Conservation (phyloP, 2,113 vertebrate genomes). For the Hippocampus mohnikei region DNA sequence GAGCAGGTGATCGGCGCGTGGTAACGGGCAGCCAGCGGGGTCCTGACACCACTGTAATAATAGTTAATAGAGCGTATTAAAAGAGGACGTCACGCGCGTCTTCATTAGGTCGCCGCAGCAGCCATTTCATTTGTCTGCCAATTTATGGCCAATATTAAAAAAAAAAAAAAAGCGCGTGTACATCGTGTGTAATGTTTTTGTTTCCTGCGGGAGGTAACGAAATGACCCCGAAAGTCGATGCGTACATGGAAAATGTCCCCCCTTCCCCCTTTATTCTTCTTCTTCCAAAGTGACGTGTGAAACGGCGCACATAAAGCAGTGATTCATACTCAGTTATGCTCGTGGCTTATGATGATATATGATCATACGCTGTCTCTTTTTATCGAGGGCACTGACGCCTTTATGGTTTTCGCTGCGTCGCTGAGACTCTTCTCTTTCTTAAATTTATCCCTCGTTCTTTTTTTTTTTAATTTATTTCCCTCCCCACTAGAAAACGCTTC, state of each 20-base stretch:
- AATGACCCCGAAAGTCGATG: conserved; percentile 97
- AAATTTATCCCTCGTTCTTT: conserved; percentile 24
- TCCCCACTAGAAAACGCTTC: conserved; percentile 25
- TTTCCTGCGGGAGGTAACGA: conserved; percentile 98
- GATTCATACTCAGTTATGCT: conserved; percentile 92
- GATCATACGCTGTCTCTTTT: conserved; percentile 83
- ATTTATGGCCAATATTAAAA: conserved; percentile 99
- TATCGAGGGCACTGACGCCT: conserved; percentile 57
- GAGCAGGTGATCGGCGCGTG: conserved; percentile 87
- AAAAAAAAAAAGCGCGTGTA: conserved; percentile 86
- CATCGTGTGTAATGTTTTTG: conserved; percentile 98
- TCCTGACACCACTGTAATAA: conserved; percentile 88
- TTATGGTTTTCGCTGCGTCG: conserved; percentile 63
- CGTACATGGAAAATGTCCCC: conserved; percentile 88
- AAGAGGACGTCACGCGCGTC: conserved; percentile 73
- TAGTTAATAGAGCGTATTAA: conserved; percentile 92
- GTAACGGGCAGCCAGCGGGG: conserved; percentile 82
- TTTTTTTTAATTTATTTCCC: neutral
- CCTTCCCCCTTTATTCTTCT: conserved; percentile 72
- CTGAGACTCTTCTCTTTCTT: conserved; percentile 51
- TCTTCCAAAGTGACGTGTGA: conserved; percentile 91
- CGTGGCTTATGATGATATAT: conserved; percentile 88
- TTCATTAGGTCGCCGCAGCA: conserved; percentile 96
- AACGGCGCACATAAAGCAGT: conserved; percentile 99
- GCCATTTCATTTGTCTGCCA: conserved; percentile 99